Evolutionary conservation across 2,113 vertebrate genomes (phyloP), one percentile per base, ranked within the genome.

Genomic region (Anarrhichthys ocellatus): DNA sequence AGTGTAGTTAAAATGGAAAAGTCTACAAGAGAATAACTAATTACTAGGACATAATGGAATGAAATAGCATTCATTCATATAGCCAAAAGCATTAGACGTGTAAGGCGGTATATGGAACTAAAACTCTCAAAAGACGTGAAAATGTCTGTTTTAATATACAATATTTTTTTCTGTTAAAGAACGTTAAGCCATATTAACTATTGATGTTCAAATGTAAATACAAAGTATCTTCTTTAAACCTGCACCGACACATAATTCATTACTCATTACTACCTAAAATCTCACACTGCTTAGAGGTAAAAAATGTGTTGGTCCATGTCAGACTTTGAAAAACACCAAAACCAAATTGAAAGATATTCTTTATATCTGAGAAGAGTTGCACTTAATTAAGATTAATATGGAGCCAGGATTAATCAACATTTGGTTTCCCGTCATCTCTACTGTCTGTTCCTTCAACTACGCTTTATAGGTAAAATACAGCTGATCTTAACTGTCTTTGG

Each of bases 281-380:
- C 15, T n/a, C 14, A 1, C n/a, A 11, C 40, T 58, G 27, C 42
- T 62, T 13, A 34, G 38, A 66, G 15, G 13, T 44, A 15, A 72
- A 68, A 68, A 46, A 11, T 73, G 2, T 44, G 18, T 24, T 44
- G 18, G 4, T 40, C 11, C 4, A 52, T 69, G 65, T 61, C 9
- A 52, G 18, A 48, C 56, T 58, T 29, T 58, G 5, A 59, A 59
- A 59, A 56, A 32, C 32, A 3, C 32, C 50, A 54, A n/a, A 54
- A 62, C 34, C 6, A 1, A 52, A 22, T 32, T 24, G 2, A 29
- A 38, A 1, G 3, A 14, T 22, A 8, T 42, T 32, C 14, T 52
- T 75, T 75, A 8, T 32, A 58, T 50, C 2, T 40, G 56, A n/a
- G n/a, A 65, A 73, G 42, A 73, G 54, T 42, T 42, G 15, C 15